These are phyloP conservation scores for Xiphophorus maculatus DNA, from an alignment of 2,113 vertebrate genomes.

Conservation along the genomic window DNA sequence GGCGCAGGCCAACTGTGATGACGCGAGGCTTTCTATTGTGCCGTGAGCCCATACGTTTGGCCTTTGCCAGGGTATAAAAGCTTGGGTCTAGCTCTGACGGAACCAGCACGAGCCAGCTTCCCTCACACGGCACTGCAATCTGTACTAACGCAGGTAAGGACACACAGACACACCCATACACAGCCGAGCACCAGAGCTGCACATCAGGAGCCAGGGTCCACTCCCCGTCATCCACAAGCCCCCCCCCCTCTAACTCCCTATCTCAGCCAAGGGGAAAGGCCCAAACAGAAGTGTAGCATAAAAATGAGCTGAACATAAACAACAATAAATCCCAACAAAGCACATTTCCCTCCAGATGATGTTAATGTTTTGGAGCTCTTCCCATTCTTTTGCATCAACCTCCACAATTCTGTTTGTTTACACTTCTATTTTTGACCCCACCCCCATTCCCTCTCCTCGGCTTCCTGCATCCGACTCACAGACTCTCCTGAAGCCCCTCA, in stretches of 20 bases:
- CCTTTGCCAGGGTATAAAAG: conserved; percentile 93
- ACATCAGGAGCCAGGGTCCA: conserved; percentile 35
- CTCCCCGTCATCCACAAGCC: conserved; percentile 21
- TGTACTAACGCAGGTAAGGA: conserved; percentile 86
- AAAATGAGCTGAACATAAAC: conserved; percentile 53
- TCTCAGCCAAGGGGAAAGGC: conserved; percentile 19
- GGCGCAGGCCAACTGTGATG: conserved; percentile 83
- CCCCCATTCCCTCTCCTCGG: conserved; percentile 3
- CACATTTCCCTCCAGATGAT: conserved; percentile 1
- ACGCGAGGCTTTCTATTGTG: conserved; percentile 87
- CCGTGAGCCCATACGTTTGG: conserved; percentile 67
- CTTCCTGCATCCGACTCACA: conserved; percentile 30
- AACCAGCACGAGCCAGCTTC: conserved; percentile 78
- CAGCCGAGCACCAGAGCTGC: conserved; percentile 15
- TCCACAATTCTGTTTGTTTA: conserved; percentile 4
- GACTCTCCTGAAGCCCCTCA: conserved; percentile 70
- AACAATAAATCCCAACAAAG: conserved; percentile 32
- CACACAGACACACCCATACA: conserved; percentile 44
- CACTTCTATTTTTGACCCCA: conserved; percentile 34
- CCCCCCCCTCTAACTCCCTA: conserved; percentile 23
- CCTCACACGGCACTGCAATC: conserved; percentile 76
- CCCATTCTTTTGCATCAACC: conserved; percentile 15
- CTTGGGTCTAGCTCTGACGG: conserved; percentile 41
- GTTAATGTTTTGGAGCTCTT: conserved; percentile 12
- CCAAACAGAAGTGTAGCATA: conserved; percentile 32